Conservation (phyloP, 2,888 invertebrate species). For the Amblyjoppa fuscipennis region DNA sequence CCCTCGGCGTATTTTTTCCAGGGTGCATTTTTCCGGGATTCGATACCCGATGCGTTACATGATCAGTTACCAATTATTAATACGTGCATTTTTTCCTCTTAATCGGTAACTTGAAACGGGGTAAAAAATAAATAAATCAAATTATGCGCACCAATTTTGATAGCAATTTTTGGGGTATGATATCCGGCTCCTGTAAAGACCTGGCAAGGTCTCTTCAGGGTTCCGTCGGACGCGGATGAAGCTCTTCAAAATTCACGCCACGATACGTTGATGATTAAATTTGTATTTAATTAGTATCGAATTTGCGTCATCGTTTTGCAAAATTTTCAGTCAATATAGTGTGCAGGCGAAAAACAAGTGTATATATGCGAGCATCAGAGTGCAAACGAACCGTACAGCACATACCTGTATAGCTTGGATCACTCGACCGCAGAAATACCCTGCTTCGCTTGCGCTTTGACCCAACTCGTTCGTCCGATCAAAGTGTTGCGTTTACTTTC, state of each 20-base stretch:
- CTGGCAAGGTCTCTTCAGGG: no score
- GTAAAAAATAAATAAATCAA: no score
- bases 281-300: not conserved
- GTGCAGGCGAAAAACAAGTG: slow-evolving; percentile 4
- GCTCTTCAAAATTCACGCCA: not conserved
- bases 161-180: no score
- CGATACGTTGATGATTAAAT: not conserved
- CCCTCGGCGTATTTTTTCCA: no score
- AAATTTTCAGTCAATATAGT: not conserved
- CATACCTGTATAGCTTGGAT: slow-evolving; percentile 39
- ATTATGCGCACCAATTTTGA: no score
- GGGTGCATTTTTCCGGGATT: no score
- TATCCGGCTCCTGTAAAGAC: no score
- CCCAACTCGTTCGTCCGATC: slow-evolving; percentile 67
- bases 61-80: no score
- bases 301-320: not conserved
- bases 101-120: no score
- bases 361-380: slow-evolving; percentile 9
- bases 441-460: slow-evolving; percentile 66
- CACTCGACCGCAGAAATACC: slow-evolving; percentile 54
- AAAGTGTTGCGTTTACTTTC: slow-evolving; percentile 75
- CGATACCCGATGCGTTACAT: no score
- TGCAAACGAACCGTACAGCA: slow-evolving; percentile 18
- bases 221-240: no score
- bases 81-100: no score